Evolutionary conservation across 2,888 invertebrate species (phyloP), one percentile per base, ranked within the genome.

Genomic region (Caenorhabditis doughertyi): DNA sequence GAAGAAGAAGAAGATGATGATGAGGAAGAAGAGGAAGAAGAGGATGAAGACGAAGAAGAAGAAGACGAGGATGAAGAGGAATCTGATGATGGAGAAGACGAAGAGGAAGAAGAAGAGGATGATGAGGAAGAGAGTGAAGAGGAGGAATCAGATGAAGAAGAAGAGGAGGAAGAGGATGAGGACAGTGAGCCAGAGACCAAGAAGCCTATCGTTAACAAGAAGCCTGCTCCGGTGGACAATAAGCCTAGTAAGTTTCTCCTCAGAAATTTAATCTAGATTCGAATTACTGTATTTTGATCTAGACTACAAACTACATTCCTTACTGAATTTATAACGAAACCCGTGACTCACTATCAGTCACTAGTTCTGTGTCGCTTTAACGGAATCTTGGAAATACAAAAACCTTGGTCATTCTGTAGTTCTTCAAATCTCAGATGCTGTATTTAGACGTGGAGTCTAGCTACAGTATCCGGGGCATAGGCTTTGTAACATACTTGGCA

Each of bases 1-100:
- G 84, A 85, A 39, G 86, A 84, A n/a, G 86, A 86, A n/a, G 87
- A 88, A 8, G 87, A 87, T 16, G 86, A 88, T 25, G 85, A 85
- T 0, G 89, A 88, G 0, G 88, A 86, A 5, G 88, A 89, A 21
- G 84, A 77, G 7, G 85, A 84, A 9, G 89, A 87, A 0, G 87
- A 86, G 1, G 86, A 81, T 4, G 84, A 82, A 9, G 84, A 79
- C 21, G 83, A 84, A 21, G 82, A 81, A 11, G 77, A 74, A 0
- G 73, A 68, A n/a, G 85, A 84, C 13, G 79, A 58, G 3, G 84
- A 79, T 25, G 72, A 71, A 4, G 70, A 79, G 1, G 74, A 74
- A 8, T 32, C 29, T 13, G 79, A 76, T 11, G 81, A 71, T 7
- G 84, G 82, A 32, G 79, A 65, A 39, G 72, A 77, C 7, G 81